These are phyloP conservation scores for Hyposoter dolosus DNA, from an alignment of 2,888 invertebrate species.

Conservation along the genomic window DNA sequence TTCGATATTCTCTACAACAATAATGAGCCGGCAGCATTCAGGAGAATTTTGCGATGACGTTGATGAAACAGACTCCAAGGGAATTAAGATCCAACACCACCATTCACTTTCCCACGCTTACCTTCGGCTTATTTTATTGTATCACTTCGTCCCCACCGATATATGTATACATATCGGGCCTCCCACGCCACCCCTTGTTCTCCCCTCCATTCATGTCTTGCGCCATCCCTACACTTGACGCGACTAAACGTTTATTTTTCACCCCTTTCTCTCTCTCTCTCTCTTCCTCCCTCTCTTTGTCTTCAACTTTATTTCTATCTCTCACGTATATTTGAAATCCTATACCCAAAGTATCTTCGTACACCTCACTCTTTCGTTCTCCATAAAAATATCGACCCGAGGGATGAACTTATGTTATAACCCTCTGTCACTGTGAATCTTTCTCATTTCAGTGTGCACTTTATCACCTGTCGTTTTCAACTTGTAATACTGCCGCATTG, in stretches of 20 bases:
- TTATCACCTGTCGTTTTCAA: conserved; percentile 36
- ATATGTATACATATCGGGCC: not conserved
- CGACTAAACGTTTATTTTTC: conserved; percentile 33
- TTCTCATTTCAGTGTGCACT: conserved; percentile 20
- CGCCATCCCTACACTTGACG: conserved; percentile 35
- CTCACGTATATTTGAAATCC: conserved; percentile 27
- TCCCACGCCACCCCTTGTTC: conserved; percentile 3
- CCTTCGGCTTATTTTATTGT: not conserved
- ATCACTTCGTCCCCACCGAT: not conserved
- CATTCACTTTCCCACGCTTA: conserved; percentile 3
- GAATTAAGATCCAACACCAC: conserved; percentile 1
- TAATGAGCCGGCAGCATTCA: not conserved
- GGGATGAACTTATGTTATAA: conserved; percentile 9
- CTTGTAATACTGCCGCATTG: not conserved
- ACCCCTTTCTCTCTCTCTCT: not conserved
- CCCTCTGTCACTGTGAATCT: conserved; percentile 34
- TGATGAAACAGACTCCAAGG: conserved; percentile 11
- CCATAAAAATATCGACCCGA: conserved; percentile 20
- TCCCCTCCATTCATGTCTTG: conserved; percentile 1
- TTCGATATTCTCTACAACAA: not conserved
- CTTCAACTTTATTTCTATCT: conserved; percentile 11
- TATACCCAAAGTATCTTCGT: conserved; percentile 42
- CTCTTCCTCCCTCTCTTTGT: not conserved
- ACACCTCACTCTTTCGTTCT: conserved; percentile 17
- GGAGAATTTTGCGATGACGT: not conserved